phyloP scores from a whole-genome alignment of 2,888 invertebrate genomes.

The Aproaerema taeniolella region DNA sequence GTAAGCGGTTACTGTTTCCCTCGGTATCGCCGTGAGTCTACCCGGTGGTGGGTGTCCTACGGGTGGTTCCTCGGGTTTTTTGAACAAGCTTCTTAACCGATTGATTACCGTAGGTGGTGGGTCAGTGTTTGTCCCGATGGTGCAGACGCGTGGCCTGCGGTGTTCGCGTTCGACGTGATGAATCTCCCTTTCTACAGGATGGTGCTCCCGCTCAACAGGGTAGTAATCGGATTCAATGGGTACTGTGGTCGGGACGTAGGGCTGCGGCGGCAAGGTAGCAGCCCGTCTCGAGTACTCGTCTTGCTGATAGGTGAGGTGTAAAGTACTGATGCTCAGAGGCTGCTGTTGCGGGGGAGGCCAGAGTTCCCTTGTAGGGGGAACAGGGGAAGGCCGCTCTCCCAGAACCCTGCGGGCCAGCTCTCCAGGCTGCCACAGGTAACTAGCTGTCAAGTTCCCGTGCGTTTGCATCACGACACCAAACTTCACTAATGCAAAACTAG shows the following conservation, averaged over 20 bases:
- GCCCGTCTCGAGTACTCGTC: conserved; percentile 51
- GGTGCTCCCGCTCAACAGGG: conserved; percentile 31
- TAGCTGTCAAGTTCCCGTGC: conserved; percentile 66
- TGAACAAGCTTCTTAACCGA: conserved; percentile 42
- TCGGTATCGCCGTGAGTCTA: conserved; percentile 47
- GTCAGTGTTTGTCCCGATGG: conserved; percentile 66
- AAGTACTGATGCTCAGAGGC: conserved; percentile 63
- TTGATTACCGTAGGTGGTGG: conserved; percentile 47
- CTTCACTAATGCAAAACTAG: conserved; percentile 49
- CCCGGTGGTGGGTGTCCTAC: conserved; percentile 40
- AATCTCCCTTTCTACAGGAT: no score
- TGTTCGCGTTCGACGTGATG: background rate
- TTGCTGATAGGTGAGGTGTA: conserved; percentile 63
- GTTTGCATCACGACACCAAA: conserved; percentile 60
- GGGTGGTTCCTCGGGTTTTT: conserved; percentile 32
- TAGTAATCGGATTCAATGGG: conserved; percentile 19
- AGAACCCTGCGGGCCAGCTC: conserved; percentile 66
- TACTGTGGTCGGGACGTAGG: conserved; percentile 37
- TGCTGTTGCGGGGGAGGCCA: conserved; percentile 59
- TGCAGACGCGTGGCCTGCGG: conserved; percentile 44
- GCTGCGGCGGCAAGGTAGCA: conserved; percentile 50
- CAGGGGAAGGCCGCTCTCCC: conserved; percentile 63
- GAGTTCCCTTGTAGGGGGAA: conserved; percentile 63
- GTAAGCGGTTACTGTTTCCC: conserved; percentile 47
- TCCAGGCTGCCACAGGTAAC: conserved; percentile 71